A percentile compares a stretch with the other conserved stretches of the same genome.
Evolutionary conservation across 92 coral and sea anemone genomes (phyloP).

Genomic region (Zoanthus sansibaricus): DNA sequence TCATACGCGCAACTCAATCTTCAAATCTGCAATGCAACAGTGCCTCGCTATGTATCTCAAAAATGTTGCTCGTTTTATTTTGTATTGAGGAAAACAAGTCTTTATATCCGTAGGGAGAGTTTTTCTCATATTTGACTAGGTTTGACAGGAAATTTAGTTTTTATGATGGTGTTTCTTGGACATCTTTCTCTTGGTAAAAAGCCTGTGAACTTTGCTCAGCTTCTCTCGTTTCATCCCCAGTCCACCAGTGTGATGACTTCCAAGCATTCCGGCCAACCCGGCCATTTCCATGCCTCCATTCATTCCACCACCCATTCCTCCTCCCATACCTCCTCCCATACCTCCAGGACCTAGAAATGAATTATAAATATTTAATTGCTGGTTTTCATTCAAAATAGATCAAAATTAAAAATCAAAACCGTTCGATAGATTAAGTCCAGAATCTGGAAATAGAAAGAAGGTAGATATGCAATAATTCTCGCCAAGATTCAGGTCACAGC

Average conservation of each 20-base stretch:
- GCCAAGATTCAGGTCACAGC: too few species aligned
- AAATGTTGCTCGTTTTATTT: too few species aligned
- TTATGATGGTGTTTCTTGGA: conserved; percentile 69
- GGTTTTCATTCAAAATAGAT: too few species aligned
- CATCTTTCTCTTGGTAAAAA: conserved; percentile 57
- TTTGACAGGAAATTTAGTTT: conserved; percentile 27
- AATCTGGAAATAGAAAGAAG: too few species aligned
- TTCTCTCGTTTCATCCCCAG: conserved; percentile 58
- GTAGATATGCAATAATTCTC: too few species aligned
- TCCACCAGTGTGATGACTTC: conserved; percentile 15
- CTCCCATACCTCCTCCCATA: background rate
- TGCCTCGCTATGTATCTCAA: too few species aligned
- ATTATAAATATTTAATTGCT: too few species aligned
- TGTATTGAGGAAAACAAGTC: background rate
- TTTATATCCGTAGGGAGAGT: background rate
- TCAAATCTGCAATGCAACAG: too few species aligned
- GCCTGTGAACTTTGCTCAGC: conserved; percentile 73
- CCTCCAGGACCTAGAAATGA: conserved; percentile 11
- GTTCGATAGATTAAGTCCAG: too few species aligned
- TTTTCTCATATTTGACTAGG: background rate
- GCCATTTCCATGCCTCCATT: conserved; percentile 35
- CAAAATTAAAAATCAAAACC: too few species aligned
- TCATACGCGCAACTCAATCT: too few species aligned
- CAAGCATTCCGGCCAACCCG: conserved; percentile 28
- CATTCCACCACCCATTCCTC: conserved; percentile 34